Evolutionary conservation across 2,113 vertebrate species (phyloP).

Genomic region (Chrysochloris asiatica): DNA sequence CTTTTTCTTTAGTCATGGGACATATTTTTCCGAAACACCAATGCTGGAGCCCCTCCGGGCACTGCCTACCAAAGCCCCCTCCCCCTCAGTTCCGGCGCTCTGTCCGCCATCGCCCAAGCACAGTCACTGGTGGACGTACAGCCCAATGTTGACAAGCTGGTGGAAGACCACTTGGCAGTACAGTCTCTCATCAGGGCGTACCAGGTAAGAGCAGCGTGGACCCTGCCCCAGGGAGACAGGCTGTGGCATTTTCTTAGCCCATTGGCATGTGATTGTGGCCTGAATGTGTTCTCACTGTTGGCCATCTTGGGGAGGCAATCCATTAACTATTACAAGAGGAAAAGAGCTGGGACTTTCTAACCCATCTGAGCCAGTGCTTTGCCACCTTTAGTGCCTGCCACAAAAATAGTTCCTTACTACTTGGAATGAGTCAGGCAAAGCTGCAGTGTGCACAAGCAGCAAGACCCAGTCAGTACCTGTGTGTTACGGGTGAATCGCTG

Average conservation of each 20-base stretch:
- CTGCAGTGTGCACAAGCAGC: neutral
- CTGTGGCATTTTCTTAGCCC: neutral
- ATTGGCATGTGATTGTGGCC: neutral
- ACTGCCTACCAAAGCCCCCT: slow-evolving; percentile 92
- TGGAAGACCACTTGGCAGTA: slow-evolving; percentile 95
- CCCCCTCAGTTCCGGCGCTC: slow-evolving; percentile 77
- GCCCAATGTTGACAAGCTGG: slow-evolving; percentile 92
- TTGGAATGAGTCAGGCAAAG: neutral
- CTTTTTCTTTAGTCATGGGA: slow-evolving; percentile 93
- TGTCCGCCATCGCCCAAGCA: slow-evolving; percentile 80
- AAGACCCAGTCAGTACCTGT: neutral
- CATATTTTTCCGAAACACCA: slow-evolving; percentile 94
- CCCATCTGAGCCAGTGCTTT: neutral
- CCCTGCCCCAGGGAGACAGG: neutral
- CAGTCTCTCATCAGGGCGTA: slow-evolving; percentile 96
- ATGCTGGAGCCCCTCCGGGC: slow-evolving; percentile 91
- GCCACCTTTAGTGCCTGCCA: neutral
- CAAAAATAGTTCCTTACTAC: neutral
- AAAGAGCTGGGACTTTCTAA: neutral
- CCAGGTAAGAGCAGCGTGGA: slow-evolving; percentile 87
- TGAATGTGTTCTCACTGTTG: neutral
- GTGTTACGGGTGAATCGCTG: neutral
- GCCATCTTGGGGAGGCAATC: neutral
- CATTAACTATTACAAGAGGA: neutral
- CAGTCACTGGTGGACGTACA: slow-evolving; percentile 86